A percentile compares a stretch with the other conserved stretches of the same genome.
These are phyloP conservation scores for Saimiri boliviensis DNA, from an alignment of 2,113 vertebrate species.

Conservation along the genomic window DNA sequence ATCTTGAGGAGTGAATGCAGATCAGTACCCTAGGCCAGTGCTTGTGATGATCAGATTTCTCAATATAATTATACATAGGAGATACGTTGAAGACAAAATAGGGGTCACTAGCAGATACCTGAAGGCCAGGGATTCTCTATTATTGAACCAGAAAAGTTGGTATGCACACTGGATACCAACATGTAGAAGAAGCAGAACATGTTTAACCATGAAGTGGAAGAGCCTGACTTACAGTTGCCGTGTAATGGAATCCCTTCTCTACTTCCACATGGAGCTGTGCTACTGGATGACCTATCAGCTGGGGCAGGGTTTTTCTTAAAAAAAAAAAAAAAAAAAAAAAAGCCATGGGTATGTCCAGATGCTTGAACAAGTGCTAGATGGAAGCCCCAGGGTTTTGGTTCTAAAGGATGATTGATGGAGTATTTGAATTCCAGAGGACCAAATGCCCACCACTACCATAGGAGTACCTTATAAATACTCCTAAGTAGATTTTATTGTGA, in stretches of 20 bases:
- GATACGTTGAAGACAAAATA: not conserved
- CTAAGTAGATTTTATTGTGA: conserved; percentile 42
- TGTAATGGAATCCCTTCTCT: not conserved
- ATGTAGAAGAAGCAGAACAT: not conserved
- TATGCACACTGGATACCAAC: not conserved
- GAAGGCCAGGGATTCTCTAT: not conserved
- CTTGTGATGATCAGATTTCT: not conserved
- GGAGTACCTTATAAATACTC: conserved; percentile 9
- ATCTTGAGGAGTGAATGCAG: not conserved
- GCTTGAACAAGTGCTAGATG: not conserved
- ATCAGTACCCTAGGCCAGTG: not conserved
- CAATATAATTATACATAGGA: too few relatives aligned
- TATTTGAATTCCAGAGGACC: conserved; percentile 14
- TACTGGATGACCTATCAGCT: not conserved
- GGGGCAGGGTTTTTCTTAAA: not conserved
- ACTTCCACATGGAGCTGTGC: not conserved
- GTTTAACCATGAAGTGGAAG: not conserved
- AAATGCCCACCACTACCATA: not conserved
- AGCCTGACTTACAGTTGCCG: not conserved
- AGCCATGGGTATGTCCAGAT: not conserved
- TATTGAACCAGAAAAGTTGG: not conserved
- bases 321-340: not conserved
- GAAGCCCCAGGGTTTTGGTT: not conserved
- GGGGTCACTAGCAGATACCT: not conserved
- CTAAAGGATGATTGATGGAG: not conserved